These are phyloP conservation scores for Polydrusus tereticollis DNA, from an alignment of 2,888 invertebrate genomes.

Conservation along the genomic window DNA sequence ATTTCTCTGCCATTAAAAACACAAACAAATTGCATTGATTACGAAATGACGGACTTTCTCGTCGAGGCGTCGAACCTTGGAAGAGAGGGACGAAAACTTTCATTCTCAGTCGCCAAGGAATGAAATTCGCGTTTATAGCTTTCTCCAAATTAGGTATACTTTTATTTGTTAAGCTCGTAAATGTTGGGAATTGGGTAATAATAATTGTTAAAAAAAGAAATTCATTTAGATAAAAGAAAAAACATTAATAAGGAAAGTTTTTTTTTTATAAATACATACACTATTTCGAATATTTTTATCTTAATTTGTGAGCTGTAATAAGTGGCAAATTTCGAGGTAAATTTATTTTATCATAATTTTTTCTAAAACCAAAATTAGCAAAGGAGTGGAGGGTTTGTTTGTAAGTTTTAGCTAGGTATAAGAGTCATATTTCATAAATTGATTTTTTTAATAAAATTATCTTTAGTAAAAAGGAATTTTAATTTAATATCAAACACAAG, in stretches of 20 bases:
- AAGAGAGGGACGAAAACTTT: conserved; percentile 38
- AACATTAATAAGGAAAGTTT: conserved; percentile 1
- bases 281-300: neutral
- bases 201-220: neutral
- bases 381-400: too few relatives aligned
- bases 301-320: neutral
- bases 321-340: too few relatives aligned
- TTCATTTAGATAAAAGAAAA: conserved; percentile 25
- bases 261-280: neutral
- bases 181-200: conserved; percentile 28
- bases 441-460: too few relatives aligned
- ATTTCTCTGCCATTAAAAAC: conserved; percentile 38
- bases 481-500: too few relatives aligned
- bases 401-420: too few relatives aligned
- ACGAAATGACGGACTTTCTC: conserved; percentile 43
- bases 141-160: conserved; percentile 42
- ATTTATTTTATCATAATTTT: too few relatives aligned
- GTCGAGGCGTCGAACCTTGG: conserved; percentile 27
- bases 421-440: too few relatives aligned
- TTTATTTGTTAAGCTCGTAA: conserved; percentile 19
- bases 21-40: conserved; percentile 37
- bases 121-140: conserved; percentile 30
- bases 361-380: too few relatives aligned
- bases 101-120: conserved; percentile 42
- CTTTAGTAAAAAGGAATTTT: too few relatives aligned